Conservation (phyloP, 2,113 vertebrate species). For the Lophura nycthemera region DNA sequence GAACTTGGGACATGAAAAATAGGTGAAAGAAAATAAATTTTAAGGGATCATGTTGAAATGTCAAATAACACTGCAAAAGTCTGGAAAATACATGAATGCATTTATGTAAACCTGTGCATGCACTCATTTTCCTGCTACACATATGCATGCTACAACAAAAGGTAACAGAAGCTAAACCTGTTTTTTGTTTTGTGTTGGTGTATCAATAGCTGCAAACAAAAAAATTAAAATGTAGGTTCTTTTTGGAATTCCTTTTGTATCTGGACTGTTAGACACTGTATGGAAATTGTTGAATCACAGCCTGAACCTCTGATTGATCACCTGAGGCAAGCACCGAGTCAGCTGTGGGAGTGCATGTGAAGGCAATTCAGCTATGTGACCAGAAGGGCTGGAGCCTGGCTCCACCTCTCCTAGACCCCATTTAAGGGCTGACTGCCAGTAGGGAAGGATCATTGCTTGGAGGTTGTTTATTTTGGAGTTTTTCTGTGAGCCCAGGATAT, state of each 20-base stretch:
- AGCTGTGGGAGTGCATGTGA: too few species aligned
- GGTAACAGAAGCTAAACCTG: not conserved
- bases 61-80: not conserved
- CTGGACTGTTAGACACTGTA: not conserved
- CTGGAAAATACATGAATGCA: not conserved
- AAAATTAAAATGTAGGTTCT: slow-evolving; percentile 6
- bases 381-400: too few species aligned
- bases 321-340: too few species aligned
- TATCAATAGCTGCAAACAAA: not conserved
- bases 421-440: too few species aligned
- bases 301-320: too few species aligned
- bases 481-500: too few species aligned
- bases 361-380: too few species aligned
- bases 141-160: not conserved
- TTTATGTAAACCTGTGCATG: not conserved
- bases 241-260: slow-evolving; percentile 20
- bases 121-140: not conserved
- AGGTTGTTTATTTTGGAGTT: too few species aligned
- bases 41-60: not conserved
- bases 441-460: too few species aligned
- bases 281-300: too few species aligned
- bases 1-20: not conserved
- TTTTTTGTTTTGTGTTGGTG: not conserved
- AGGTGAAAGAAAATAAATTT: not conserved
- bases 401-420: too few species aligned